phyloP scores from a whole-genome alignment of 2,888 invertebrate species.

The Oscheius sp. region DNA sequence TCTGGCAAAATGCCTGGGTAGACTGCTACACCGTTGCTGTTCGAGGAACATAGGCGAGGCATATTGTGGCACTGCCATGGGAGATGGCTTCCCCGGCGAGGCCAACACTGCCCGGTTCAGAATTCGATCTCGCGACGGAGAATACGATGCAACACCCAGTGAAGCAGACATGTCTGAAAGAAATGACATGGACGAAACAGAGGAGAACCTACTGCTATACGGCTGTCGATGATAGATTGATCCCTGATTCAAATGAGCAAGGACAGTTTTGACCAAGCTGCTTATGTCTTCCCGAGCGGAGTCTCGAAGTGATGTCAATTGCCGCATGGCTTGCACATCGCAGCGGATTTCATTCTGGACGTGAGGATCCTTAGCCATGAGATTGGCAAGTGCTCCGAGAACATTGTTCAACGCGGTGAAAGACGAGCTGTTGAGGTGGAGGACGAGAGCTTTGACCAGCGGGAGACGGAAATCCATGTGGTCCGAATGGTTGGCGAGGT shows the following conservation, averaged over 20 bases:
- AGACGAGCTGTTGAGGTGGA: slow-evolving; percentile 59
- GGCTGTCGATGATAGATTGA: slow-evolving; percentile 1
- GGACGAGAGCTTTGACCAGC: slow-evolving; percentile 50
- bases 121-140: slow-evolving; percentile 3
- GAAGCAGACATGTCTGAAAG: slow-evolving; percentile 36
- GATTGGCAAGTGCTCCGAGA: slow-evolving; percentile 58
- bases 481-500: slow-evolving; percentile 46
- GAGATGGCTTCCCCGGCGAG: slow-evolving; percentile 43
- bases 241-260: slow-evolving; percentile 49
- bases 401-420: slow-evolving; percentile 68
- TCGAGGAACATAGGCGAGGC: slow-evolving; percentile 20
- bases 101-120: slow-evolving; percentile 39
- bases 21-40: slow-evolving; percentile 47
- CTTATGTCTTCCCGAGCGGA: slow-evolving; percentile 64
- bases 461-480: slow-evolving; percentile 47
- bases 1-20: slow-evolving; percentile 47
- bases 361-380: slow-evolving; percentile 60
- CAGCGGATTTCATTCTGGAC: slow-evolving; percentile 47
- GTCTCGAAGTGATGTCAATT: slow-evolving; percentile 59
- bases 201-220: not conserved
- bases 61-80: slow-evolving; percentile 9
- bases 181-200: not conserved
- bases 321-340: slow-evolving; percentile 48
- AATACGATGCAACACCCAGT: slow-evolving; percentile 12
- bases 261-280: slow-evolving; percentile 52